Evolutionary conservation across 2,113 vertebrate genomes (phyloP).

Genomic region (Rhegmatorhina hoffmannsi): DNA sequence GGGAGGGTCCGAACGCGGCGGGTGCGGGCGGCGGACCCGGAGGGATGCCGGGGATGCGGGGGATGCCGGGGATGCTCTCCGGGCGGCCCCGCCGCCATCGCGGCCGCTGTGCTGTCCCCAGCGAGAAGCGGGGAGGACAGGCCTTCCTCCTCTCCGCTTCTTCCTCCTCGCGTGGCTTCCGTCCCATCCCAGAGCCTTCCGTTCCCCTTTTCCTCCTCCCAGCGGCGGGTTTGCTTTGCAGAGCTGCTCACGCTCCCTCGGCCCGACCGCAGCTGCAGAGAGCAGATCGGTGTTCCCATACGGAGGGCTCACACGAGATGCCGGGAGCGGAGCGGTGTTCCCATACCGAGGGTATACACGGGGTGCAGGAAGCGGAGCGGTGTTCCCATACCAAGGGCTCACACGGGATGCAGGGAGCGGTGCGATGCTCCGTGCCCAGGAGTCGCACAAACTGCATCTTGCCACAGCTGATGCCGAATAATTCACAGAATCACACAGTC

Average conservation of each 20-base stretch:
- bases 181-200: background rate
- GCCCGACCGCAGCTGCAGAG: background rate
- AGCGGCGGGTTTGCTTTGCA: rapidly evolving
- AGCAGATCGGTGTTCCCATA: background rate
- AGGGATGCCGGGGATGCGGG: background rate
- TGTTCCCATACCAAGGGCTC: background rate
- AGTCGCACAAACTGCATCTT: rapidly evolving
- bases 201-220: background rate
- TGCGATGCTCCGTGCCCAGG: background rate
- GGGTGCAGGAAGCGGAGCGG: background rate
- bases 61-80: background rate
- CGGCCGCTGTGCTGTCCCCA: background rate
- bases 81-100: background rate
- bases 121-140: rapidly evolving
- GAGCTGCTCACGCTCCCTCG: no score
- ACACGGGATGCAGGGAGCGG: background rate
- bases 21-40: no score
- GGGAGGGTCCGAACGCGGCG: background rate
- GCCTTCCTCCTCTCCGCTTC: background rate
- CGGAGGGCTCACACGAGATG: no score
- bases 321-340: no score
- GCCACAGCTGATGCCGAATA: rapidly evolving
- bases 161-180: background rate
- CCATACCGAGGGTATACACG: no score
- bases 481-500: background rate